A percentile compares a stretch with the other conserved stretches of the same genome.
These are phyloP conservation scores for Volucella inanis DNA, from an alignment of 2,888 invertebrate genomes.

Conservation along the genomic window DNA sequence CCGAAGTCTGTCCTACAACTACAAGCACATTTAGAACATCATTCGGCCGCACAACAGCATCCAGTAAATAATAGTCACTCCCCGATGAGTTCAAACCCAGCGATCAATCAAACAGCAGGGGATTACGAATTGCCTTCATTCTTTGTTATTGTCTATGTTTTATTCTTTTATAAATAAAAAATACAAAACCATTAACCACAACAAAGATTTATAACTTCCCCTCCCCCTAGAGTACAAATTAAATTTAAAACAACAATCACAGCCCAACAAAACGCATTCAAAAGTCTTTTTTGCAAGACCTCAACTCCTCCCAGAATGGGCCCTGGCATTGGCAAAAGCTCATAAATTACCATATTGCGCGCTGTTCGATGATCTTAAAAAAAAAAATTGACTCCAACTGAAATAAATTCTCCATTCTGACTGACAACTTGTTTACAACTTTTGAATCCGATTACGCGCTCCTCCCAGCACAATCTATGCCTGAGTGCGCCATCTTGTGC, in stretches of 20 bases:
- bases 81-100: neutral
- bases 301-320: neutral
- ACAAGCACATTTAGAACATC: no score
- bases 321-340: constrained; percentile 1
- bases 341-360: constrained; percentile 39
- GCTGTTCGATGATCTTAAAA: constrained; percentile 43
- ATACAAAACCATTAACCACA: constrained; percentile 2
- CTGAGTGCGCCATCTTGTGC: constrained; percentile 25
- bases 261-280: constrained; percentile 26
- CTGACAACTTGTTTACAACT: constrained; percentile 71
- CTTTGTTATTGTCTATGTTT: neutral
- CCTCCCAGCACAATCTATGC: neutral
- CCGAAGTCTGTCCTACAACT: no score
- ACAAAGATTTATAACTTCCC: neutral
- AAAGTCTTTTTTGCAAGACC: constrained; percentile 13
- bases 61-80: constrained; percentile 7
- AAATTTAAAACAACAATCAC: neutral
- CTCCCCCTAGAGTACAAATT: neutral
- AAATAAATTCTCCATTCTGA: constrained; percentile 51
- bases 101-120: constrained; percentile 39
- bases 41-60: constrained; percentile 5
- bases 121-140: constrained; percentile 28
- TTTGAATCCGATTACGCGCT: constrained; percentile 27
- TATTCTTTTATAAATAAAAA: constrained; percentile 10
- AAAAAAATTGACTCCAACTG: constrained; percentile 52